Conservation (phyloP, 2,113 vertebrate species). For the Albula glossodonta region DNA sequence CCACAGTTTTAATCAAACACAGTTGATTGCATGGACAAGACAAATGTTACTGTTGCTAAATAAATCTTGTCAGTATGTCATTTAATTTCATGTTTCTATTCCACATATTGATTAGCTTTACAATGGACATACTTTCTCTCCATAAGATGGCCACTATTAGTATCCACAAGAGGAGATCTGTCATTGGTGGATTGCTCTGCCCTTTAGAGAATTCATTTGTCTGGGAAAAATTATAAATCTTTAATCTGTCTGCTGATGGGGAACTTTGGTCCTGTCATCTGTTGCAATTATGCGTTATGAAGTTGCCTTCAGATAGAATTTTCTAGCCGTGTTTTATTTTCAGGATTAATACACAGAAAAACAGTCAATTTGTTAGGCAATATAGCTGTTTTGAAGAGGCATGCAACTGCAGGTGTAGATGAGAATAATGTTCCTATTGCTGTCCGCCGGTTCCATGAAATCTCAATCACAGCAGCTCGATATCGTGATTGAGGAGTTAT, state of each 20-base stretch:
- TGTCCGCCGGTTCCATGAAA: not conserved
- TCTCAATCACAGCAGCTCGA: not conserved
- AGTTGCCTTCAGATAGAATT: not conserved
- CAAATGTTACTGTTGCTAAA: not conserved
- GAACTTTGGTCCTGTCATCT: not conserved
- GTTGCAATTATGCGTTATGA: not conserved
- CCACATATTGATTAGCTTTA: conserved; percentile 6
- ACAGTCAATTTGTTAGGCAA: not conserved
- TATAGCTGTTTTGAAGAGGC: too few species aligned
- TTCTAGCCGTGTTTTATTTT: not conserved
- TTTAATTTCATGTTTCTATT: not conserved
- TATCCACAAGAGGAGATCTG: not conserved
- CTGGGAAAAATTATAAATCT: not conserved
- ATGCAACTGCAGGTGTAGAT: not conserved
- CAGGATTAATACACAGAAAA: not conserved
- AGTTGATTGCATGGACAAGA: not conserved
- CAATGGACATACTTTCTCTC: not conserved
- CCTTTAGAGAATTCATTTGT: not conserved
- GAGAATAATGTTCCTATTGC: not conserved
- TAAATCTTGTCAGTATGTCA: not conserved
- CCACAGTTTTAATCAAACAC: not conserved
- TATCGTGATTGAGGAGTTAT: not conserved
- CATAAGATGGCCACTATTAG: not conserved
- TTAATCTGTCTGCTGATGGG: not conserved
- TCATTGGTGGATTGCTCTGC: not conserved